These are phyloP conservation scores for Barypeithes pellucidus DNA, from an alignment of 2,888 invertebrate genomes.

Conservation along the genomic window DNA sequence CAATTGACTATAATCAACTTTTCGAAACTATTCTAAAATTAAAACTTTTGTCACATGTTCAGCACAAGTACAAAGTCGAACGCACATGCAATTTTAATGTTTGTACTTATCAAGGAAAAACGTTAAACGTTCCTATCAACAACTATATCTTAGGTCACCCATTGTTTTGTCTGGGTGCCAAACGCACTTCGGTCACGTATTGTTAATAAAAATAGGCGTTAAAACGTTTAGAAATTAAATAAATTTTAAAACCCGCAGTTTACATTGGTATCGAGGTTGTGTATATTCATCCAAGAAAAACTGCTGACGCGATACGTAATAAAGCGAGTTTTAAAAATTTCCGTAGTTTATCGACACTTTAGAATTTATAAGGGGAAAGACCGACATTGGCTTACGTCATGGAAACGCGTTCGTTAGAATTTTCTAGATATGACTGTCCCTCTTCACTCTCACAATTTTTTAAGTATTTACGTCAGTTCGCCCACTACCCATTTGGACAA, in stretches of 20 bases:
- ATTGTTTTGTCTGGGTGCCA: constrained; percentile 29
- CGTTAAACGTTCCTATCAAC: not conserved
- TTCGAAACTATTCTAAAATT: not conserved
- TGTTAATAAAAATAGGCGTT: constrained; percentile 8
- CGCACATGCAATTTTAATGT: constrained; percentile 16
- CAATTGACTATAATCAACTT: not conserved
- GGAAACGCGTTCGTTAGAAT: no score
- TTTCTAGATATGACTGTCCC: no score
- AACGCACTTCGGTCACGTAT: constrained; percentile 21
- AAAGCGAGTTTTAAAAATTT: not conserved
- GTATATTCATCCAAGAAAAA: constrained; percentile 8
- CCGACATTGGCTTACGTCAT: no score
- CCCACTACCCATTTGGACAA: no score
- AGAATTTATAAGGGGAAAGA: no score
- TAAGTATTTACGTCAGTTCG: no score
- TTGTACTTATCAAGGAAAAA: constrained; percentile 10
- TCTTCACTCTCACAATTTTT: no score
- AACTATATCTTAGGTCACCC: constrained; percentile 21
- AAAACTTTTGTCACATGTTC: constrained; percentile 6
- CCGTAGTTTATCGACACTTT: not conserved
- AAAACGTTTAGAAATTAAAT: constrained; percentile 1
- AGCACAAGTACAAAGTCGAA: constrained; percentile 17
- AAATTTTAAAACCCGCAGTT: not conserved
- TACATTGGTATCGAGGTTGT: constrained; percentile 12
- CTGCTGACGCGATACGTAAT: not conserved